Percentiles rank a stretch among this genome's conserved stretches.
These are phyloP conservation scores for Drosophila cyrtoloma DNA, from an alignment of 2,888 invertebrate genomes.

Conservation along the genomic window DNA sequence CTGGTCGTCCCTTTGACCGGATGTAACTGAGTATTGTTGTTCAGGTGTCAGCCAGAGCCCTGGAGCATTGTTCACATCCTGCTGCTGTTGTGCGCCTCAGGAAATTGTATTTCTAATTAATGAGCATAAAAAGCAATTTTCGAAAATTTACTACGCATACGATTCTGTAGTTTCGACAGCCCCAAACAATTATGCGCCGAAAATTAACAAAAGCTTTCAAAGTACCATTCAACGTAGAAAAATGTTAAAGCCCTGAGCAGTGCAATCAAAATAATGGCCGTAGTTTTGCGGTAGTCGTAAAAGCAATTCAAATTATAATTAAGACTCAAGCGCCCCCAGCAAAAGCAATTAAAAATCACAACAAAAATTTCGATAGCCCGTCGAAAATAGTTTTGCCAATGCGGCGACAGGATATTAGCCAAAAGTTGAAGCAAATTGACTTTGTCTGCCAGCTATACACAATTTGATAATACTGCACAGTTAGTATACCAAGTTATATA, in stretches of 20 bases:
- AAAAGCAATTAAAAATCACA: constrained; percentile 75
- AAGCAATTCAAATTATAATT: constrained; percentile 76
- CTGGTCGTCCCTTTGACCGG: constrained; percentile 69
- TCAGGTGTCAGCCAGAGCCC: constrained; percentile 68
- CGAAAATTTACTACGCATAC: constrained; percentile 58
- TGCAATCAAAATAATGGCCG: constrained; percentile 71
- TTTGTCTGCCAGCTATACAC: constrained; percentile 51
- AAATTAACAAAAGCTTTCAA: constrained; percentile 54
- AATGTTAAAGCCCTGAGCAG: constrained; percentile 32
- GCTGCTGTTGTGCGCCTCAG: constrained; percentile 25
- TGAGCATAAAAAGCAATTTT: constrained; percentile 73
- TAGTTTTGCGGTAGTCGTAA: constrained; percentile 60
- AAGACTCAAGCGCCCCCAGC: constrained; percentile 64
- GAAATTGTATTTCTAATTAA: constrained; percentile 76
- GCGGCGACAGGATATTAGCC: constrained; percentile 76
- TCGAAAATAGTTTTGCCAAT: constrained; percentile 70
- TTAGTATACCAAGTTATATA: not conserved
- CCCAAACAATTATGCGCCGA: constrained; percentile 34
- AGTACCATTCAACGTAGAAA: constrained; percentile 10
- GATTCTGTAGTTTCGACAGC: constrained; percentile 52
- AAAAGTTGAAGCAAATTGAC: constrained; percentile 69
- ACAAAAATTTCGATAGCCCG: constrained; percentile 55
- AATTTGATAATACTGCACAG: constrained; percentile 29
- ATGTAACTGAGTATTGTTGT: constrained; percentile 67
- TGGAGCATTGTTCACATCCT: constrained; percentile 49